phyloP scores from a whole-genome alignment of 2,888 invertebrate genomes.

The Balanococcus diminutus region DNA sequence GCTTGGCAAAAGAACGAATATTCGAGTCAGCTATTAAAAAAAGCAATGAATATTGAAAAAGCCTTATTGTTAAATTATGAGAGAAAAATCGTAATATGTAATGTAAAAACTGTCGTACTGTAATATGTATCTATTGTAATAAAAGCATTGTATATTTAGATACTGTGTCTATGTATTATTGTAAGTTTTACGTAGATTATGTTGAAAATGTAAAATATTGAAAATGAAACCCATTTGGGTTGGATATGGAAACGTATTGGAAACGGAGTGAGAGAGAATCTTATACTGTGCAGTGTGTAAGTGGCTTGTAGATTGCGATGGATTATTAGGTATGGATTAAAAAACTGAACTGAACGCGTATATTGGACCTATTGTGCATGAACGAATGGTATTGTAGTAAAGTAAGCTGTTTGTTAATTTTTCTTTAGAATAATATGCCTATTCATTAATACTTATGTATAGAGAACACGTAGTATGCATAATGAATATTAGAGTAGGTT shows the following conservation, averaged over 20 bases:
- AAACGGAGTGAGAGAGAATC: not conserved
- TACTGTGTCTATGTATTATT: not conserved
- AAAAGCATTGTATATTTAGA: conserved; percentile 8
- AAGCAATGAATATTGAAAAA: conserved; percentile 30
- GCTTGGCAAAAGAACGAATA: conserved; percentile 8
- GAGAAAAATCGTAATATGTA: conserved; percentile 26
- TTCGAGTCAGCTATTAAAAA: conserved; percentile 12
- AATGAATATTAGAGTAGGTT: conserved; percentile 47
- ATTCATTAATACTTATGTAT: conserved; percentile 50
- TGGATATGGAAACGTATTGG: no score
- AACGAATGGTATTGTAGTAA: conserved; percentile 21
- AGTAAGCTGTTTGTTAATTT: conserved; percentile 29
- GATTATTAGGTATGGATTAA: not conserved
- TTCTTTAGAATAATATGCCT: conserved; percentile 44
- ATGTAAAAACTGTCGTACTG: conserved; percentile 25
- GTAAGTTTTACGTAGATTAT: not conserved
- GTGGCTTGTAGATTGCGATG: not conserved
- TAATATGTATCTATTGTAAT: conserved; percentile 25
- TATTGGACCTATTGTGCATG: conserved; percentile 21
- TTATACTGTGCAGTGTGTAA: not conserved
- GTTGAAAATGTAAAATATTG: not conserved
- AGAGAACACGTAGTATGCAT: conserved; percentile 28
- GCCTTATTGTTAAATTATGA: conserved; percentile 43
- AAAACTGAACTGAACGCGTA: not conserved
- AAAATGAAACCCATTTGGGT: not conserved